phyloP scores from a whole-genome alignment of 1,140 invertebrate species.

The Choristoneura fumiferana region DNA sequence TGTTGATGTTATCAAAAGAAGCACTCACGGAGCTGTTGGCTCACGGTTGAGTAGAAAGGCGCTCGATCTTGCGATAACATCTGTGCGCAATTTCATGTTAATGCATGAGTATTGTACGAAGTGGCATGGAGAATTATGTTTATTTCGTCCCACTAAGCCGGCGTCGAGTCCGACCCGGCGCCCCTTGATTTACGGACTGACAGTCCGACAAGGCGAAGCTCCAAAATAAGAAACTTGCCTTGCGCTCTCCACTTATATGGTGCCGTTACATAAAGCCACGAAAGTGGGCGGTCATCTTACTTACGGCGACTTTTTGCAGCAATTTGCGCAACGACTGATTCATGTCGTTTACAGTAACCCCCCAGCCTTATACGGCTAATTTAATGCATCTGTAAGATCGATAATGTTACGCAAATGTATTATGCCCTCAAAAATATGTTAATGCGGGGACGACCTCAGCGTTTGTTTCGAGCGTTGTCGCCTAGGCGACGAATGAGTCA shows the following conservation, averaged over 20 bases:
- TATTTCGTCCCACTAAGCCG: slow-evolving; percentile 22
- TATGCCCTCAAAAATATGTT: slow-evolving; percentile 17
- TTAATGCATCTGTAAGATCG: slow-evolving; percentile 18
- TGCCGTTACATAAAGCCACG: slow-evolving; percentile 38
- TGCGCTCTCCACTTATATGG: slow-evolving; percentile 43
- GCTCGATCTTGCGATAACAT: slow-evolving; percentile 4
- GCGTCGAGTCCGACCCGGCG: slow-evolving; percentile 21
- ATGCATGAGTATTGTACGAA: slow-evolving; percentile 22
- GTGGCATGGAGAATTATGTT: slow-evolving; percentile 21
- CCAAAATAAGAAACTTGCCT: slow-evolving; percentile 34
- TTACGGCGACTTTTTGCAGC: slow-evolving; percentile 21
- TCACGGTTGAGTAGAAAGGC: slow-evolving; percentile 15
- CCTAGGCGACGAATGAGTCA: slow-evolving; percentile 42
- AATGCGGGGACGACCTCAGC: slow-evolving; percentile 11
- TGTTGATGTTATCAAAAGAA: slow-evolving; percentile 8
- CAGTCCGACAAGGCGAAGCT: slow-evolving; percentile 28
- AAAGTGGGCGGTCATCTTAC: slow-evolving; percentile 25
- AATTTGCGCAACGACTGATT: slow-evolving; percentile 24
- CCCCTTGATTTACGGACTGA: slow-evolving; percentile 32
- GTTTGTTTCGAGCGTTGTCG: slow-evolving; percentile 39
- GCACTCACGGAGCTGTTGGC: neutral
- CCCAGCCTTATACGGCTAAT: slow-evolving; percentile 25
- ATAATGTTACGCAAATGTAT: slow-evolving; percentile 17
- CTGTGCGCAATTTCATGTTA: slow-evolving; percentile 18
- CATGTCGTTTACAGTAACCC: neutral